phyloP scores from a whole-genome alignment of 1,140 invertebrate species.

The Galleria mellonella region DNA sequence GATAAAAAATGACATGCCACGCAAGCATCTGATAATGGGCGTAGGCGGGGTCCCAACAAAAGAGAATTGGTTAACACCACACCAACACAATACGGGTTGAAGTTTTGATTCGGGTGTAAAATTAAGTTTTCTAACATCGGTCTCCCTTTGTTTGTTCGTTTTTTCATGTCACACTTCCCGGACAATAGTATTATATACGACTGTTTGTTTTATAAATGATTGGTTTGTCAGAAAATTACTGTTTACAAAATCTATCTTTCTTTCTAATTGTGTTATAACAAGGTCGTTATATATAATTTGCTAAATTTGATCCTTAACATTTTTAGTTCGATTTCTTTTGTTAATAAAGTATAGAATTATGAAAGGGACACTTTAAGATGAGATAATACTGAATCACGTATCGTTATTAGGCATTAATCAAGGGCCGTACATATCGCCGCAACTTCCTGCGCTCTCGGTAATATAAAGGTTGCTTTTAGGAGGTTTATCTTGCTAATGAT shows the following conservation, averaged over 20 bases:
- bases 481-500: constrained; percentile 68
- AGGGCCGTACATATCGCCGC: constrained; percentile 28
- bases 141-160: constrained; percentile 43
- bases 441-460: constrained; percentile 39
- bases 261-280: background rate
- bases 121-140: constrained; percentile 63
- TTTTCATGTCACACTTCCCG: constrained; percentile 36
- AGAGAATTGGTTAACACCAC: constrained; percentile 66
- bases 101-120: constrained; percentile 67
- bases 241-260: constrained; percentile 10
- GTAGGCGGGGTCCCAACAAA: constrained; percentile 64
- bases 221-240: constrained; percentile 26
- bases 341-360: too few relatives aligned
- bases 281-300: constrained; percentile 7
- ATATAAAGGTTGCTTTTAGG: constrained; percentile 57
- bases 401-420: constrained; percentile 37
- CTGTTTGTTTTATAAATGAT: constrained; percentile 50
- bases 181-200: constrained; percentile 29
- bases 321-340: background rate
- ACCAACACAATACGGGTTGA: constrained; percentile 52
- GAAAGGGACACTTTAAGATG: too few relatives aligned
- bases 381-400: background rate
- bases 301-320: constrained; percentile 2
- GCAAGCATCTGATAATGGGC: constrained; percentile 64
- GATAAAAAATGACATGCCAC: constrained; percentile 70